phyloP scores from a whole-genome alignment of 2,797 vertebrate species.

The Enteromius trimaculatus region DNA sequence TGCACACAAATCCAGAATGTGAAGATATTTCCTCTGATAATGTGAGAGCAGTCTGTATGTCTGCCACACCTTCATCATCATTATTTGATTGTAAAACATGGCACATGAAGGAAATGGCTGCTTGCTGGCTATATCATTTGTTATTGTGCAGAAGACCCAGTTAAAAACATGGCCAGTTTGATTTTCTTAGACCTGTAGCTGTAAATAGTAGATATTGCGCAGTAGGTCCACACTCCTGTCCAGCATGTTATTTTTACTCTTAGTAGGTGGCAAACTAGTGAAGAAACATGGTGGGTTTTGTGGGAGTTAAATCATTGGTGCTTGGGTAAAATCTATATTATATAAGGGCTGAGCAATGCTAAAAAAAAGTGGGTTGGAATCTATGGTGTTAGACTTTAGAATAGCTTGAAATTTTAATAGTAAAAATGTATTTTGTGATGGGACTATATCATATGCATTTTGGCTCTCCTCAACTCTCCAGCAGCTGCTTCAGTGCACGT shows the following conservation, averaged over 20 bases:
- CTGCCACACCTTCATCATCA: conserved; percentile 14
- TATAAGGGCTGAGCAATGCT: conserved; percentile 15
- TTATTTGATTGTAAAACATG: conserved; percentile 25
- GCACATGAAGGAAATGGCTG: conserved; percentile 20
- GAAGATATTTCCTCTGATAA: conserved; percentile 30
- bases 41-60: conserved; percentile 4
- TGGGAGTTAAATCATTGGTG: conserved; percentile 23
- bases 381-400: not conserved
- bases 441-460: conserved; percentile 47
- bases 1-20: not conserved
- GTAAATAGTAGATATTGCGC: conserved; percentile 40
- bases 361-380: not conserved
- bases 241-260: conserved; percentile 7
- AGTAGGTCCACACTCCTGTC: conserved; percentile 15
- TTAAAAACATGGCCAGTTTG: conserved; percentile 24
- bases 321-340: conserved; percentile 18
- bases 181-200: conserved; percentile 31
- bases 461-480: conserved; percentile 84
- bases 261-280: conserved; percentile 3
- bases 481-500: conserved; percentile 92
- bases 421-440: conserved; percentile 48
- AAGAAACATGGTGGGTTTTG: conserved; percentile 4
- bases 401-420: not conserved
- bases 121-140: conserved; percentile 22
- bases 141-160: conserved; percentile 42